These are phyloP conservation scores for Xerus inauris DNA, from an alignment of 2,113 vertebrate species.

Conservation along the genomic window DNA sequence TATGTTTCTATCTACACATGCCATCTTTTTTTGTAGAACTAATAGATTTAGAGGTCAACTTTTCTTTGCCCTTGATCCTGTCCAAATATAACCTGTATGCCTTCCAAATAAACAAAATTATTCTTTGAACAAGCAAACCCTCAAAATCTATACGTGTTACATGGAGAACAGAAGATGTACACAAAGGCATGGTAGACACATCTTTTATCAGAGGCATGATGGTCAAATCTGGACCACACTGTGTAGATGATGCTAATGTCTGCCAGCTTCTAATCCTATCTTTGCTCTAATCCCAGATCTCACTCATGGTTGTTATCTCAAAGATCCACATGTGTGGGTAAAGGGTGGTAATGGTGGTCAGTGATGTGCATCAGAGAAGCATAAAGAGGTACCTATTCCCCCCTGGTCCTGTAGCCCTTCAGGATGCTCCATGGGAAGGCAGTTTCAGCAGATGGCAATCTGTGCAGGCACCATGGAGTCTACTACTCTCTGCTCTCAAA, in stretches of 20 bases:
- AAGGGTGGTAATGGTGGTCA: neutral
- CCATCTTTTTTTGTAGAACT: neutral
- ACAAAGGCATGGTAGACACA: neutral
- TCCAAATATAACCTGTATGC: neutral
- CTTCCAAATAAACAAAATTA: neutral
- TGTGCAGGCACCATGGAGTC: rapidly evolving
- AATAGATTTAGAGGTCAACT: neutral
- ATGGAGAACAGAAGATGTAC: neutral
- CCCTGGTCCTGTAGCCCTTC: neutral
- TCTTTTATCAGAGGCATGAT: neutral
- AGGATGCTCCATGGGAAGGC: neutral
- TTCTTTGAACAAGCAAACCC: neutral
- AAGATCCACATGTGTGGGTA: neutral
- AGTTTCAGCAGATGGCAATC: neutral
- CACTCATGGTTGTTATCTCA: neutral
- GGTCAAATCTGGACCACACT: neutral
- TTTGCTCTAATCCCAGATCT: neutral
- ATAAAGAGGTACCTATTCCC: neutral
- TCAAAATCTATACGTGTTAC: neutral
- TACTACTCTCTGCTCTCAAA: neutral
- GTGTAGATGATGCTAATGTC: neutral
- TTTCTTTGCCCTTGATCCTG: neutral
- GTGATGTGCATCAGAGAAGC: neutral
- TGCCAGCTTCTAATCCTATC: neutral
- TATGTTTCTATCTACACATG: neutral